Evolutionary conservation across 2,888 invertebrate genomes (phyloP).

Genomic region (Agrochola macilenta): DNA sequence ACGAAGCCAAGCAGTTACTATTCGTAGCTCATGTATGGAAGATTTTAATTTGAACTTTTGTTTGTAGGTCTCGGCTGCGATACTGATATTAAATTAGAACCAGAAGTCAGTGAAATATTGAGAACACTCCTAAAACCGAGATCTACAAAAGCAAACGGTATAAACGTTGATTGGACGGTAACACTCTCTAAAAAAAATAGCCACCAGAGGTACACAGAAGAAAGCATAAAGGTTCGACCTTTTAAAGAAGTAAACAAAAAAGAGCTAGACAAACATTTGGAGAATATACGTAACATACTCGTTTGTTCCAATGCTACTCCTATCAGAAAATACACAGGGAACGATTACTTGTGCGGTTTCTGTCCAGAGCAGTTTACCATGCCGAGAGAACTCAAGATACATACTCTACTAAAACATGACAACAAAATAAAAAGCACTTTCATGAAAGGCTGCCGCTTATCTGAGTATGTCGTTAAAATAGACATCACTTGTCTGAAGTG

Average conservation of each 20-base stretch:
- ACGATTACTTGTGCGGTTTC: constrained; percentile 77
- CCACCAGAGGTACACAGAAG: constrained; percentile 1
- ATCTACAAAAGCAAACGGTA: constrained; percentile 24
- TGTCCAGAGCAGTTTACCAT: constrained; percentile 70
- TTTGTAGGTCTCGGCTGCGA: constrained; percentile 72
- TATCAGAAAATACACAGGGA: constrained; percentile 71
- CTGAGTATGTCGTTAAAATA: constrained; percentile 56
- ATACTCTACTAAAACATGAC: constrained; percentile 72
- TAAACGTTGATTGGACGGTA: constrained; percentile 50
- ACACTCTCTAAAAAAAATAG: constrained; percentile 42
- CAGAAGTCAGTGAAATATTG: constrained; percentile 50
- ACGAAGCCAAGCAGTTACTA: not conserved
- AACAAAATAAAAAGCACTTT: constrained; percentile 66
- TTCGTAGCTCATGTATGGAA: constrained; percentile 2
- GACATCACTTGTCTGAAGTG: constrained; percentile 60
- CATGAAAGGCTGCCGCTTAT: constrained; percentile 68
- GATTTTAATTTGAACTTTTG: constrained; percentile 49
- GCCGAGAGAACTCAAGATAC: constrained; percentile 75
- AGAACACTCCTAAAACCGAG: constrained; percentile 34
- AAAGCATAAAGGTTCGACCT: not conserved
- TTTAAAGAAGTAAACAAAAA: not conserved
- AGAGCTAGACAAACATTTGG: constrained; percentile 56
- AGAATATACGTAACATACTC: constrained; percentile 75
- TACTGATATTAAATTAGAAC: constrained; percentile 56
- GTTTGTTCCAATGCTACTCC: constrained; percentile 79